Evolutionary conservation across 1,140 invertebrate species (phyloP).

Genomic region (Drosophila bipectinata): DNA sequence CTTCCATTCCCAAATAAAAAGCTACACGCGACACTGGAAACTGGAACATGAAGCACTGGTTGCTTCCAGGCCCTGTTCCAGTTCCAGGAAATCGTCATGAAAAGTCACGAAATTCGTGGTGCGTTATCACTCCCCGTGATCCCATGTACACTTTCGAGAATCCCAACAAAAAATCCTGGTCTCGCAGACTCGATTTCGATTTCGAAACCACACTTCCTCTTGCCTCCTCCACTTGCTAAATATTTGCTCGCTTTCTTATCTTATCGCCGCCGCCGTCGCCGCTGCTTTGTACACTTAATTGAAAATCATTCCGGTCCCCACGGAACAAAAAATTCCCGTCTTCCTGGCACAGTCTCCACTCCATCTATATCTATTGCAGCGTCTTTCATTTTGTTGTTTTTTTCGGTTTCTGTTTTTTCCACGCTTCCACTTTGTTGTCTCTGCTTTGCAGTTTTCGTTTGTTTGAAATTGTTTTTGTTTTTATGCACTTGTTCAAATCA

Average conservation of each 20-base stretch:
- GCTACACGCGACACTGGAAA: slow-evolving; percentile 16
- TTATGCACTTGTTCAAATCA: slow-evolving; percentile 80
- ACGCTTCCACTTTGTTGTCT: slow-evolving; percentile 32
- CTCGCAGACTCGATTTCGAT: neutral
- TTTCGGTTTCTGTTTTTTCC: slow-evolving; percentile 13
- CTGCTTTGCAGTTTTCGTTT: slow-evolving; percentile 60
- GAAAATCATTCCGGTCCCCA: slow-evolving; percentile 45
- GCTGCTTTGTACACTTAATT: slow-evolving; percentile 69
- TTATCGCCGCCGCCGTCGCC: slow-evolving; percentile 53
- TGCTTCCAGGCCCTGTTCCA: neutral
- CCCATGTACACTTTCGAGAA: slow-evolving; percentile 10
- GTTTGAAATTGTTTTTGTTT: slow-evolving; percentile 70
- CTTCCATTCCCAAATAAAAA: slow-evolving; percentile 2
- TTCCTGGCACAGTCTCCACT: slow-evolving; percentile 43
- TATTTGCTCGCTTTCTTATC: slow-evolving; percentile 57
- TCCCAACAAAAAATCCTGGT: slow-evolving; percentile 54
- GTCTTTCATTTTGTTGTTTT: slow-evolving; percentile 7
- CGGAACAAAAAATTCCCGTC: slow-evolving; percentile 32
- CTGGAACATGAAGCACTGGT: slow-evolving; percentile 1
- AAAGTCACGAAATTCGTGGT: slow-evolving; percentile 46
- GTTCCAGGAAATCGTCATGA: slow-evolving; percentile 21
- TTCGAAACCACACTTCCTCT: slow-evolving; percentile 40
- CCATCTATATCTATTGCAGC: slow-evolving; percentile 28
- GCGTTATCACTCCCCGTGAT: slow-evolving; percentile 36
- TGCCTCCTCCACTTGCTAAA: slow-evolving; percentile 48